Conservation (phyloP, 2,797 vertebrate species). For the Adrianichthys oophorus region DNA sequence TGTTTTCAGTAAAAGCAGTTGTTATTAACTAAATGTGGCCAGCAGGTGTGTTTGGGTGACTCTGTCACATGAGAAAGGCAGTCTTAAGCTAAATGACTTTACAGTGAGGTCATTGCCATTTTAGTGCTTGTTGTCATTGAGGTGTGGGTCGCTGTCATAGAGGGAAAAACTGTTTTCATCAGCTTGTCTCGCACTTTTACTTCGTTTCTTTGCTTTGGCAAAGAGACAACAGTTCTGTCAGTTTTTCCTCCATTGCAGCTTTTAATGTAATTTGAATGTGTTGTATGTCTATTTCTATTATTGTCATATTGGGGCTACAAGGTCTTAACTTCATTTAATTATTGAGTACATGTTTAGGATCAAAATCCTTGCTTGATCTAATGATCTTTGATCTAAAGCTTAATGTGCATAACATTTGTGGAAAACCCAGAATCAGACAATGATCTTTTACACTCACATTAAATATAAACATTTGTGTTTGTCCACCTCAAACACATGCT, state of each 20-base stretch:
- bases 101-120: conserved; percentile 74
- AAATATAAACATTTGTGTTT: too few species aligned
- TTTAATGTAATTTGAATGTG: background rate
- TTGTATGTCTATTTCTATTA: too few species aligned
- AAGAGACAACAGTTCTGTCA: background rate
- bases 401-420: too few species aligned
- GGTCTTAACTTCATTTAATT: too few species aligned
- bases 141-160: conserved; percentile 60
- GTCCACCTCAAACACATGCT: too few species aligned
- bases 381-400: too few species aligned
- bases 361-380: too few species aligned
- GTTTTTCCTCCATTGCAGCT: background rate
- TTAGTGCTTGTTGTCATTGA: conserved; percentile 70
- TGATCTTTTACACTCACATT: too few species aligned
- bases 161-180: conserved; percentile 11
- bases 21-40: conserved; percentile 25
- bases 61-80: conserved; percentile 25
- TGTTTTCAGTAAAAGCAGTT: background rate
- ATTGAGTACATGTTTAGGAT: too few species aligned
- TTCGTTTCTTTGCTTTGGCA: conserved; percentile 37
- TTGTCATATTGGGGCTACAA: too few species aligned
- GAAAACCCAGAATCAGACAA: too few species aligned
- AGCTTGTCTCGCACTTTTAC: conserved; percentile 8
- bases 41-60: conserved; percentile 25
- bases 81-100: conserved; percentile 64